Evolutionary conservation across 2,113 vertebrate genomes (phyloP), one percentile per base, ranked within the genome.

Genomic region (Thymallus thymallus): DNA sequence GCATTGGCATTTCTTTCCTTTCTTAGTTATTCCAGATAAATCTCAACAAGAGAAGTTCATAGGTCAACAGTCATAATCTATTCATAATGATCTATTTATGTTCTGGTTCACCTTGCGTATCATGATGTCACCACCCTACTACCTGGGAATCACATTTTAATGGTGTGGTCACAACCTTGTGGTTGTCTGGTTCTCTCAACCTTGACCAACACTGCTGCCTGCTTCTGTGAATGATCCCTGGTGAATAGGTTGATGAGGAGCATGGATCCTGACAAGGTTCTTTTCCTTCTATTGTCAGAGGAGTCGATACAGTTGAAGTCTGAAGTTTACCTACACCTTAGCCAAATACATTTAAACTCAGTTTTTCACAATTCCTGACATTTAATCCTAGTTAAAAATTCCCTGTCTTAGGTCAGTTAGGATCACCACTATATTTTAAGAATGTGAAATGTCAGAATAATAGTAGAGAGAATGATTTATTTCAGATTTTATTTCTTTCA

Each of bases 1-100:
- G 18, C 6, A 41, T 9, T 41, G 35, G 18, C 0, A 29, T 18
- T 66, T n/a, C n/a, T n/a, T n/a, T 29, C 26, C 14, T 32, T n/a
- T 6, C 18, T 16, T 24, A 16, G 16, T 18, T 51, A 18, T 51
- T 51, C 48, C 48, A 51, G 13, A 16, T 7, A 32, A 6, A 4
- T 1, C 66, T 46, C 24, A 16, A 68, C 66, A 23, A 22, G 66
- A 18, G 3, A 23, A 4, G 66, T 23, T 29, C 35, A 45, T 9
- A 46, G 35, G 66, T 68, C 35, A 16, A 5, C 56, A 4, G 56
- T 66, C 64, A 46, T 68, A 45, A 45, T 46, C 66, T 68, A 22
- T 68, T 68, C 66, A 22, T 68, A 29, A 46, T 45, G 20, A 68
- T 45, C 20, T 46, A 22, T 68, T 41, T n/a, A 68, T 46, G 66